A percentile compares a stretch with the other conserved stretches of the same genome.
Conservation (phyloP, 2,888 invertebrate genomes). For the Odontothrips loti region DNA sequence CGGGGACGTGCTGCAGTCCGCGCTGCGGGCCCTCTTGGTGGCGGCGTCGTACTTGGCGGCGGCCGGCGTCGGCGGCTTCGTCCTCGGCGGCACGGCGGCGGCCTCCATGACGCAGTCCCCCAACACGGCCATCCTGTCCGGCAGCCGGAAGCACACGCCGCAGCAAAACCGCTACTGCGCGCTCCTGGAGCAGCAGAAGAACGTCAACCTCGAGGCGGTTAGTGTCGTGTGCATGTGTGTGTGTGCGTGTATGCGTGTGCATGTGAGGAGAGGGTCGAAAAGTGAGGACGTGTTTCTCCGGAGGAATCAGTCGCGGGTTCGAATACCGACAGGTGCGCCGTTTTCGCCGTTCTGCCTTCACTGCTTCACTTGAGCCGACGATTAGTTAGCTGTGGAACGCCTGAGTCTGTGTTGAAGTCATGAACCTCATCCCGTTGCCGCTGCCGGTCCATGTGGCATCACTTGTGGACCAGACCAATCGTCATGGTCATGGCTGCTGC, state of each 20-base stretch:
- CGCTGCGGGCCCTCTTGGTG: not conserved
- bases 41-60: not conserved
- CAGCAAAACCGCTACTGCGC: not conserved
- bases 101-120: not conserved
- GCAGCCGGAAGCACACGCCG: not conserved
- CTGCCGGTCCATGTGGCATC: too few species aligned
- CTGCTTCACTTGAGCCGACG: too few species aligned
- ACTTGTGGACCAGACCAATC: too few species aligned
- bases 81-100: not conserved
- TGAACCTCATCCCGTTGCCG: too few species aligned
- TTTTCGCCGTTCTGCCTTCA: too few species aligned
- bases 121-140: not conserved
- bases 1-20: not conserved
- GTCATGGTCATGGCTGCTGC: too few species aligned
- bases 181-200: slow-evolving; percentile 14
- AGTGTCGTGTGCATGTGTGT: not conserved
- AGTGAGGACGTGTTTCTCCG: too few species aligned
- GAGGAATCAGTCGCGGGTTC: too few species aligned
- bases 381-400: too few species aligned
- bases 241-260: not conserved
- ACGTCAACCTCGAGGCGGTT: slow-evolving; percentile 19
- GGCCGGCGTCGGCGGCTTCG: too few species aligned
- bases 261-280: not conserved
- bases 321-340: too few species aligned
- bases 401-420: too few species aligned